Base-by-base conservation (phyloP, 2,113 vertebrate genomes). In the Cyprinodon variegatus region DNA sequence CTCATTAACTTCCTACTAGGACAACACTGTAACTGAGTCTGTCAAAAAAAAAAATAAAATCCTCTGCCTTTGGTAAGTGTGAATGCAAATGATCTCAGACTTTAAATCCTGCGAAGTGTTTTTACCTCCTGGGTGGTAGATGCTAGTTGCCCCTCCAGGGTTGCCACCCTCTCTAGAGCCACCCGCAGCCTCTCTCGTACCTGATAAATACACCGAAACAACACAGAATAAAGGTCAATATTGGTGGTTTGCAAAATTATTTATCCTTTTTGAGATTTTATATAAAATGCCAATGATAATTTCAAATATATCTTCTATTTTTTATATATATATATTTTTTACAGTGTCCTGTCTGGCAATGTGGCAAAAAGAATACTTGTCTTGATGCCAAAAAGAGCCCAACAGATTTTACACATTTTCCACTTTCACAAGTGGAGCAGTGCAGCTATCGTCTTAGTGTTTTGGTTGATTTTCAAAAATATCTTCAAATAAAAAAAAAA, bases 151-250 rank as follows among this genome's bases (percentile, higher is more conserved):
- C 96, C 96, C 88, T 98, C 97, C 90, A 99, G 86, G 61, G 95
- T 96, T 50, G 96, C 92, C 60, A 98, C 97, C 77, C 96, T 93
- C 90, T 98, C 97, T 65, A 99, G 91, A 15, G 97, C 95, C 65
- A 97, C 96, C 72, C 97, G 94, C 73, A 98, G 92, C 68, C 97
- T 95, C 87, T 98, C 97, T 78, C 97, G 96, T 77, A 99, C 97
- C 97, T 99, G 90, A 65, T 45, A 66, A 46, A 6, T 68, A 38
- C 39, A 90, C 15, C 57, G 17, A 4, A 4, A 50, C 6, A n/a
- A 80, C 53, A 79, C 2, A 10, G 48, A 59, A 43, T 37, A 41
- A 7, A 9, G 39, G 63, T 40, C 39, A 65, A 39, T 2, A 9
- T 20, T 53, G 15, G 17, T 53, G 50, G 50, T 53, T 14, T 53